Conservation (phyloP, 2,888 invertebrate species). For the Tanytarsus gracilentus region DNA sequence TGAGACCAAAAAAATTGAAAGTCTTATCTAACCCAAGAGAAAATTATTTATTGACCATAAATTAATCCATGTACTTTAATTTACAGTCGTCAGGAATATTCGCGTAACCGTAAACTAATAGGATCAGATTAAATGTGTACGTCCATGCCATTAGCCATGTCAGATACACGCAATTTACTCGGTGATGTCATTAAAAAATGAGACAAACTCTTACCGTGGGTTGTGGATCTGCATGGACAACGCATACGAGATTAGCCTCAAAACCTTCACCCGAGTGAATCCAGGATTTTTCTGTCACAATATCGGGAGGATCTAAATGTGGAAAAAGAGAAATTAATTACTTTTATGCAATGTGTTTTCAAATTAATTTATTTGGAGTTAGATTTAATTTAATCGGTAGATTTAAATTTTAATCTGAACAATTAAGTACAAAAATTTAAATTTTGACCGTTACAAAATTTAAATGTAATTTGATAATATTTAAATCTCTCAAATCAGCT, state of each 20-base stretch:
- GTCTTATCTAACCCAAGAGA: not conserved
- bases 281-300: slow-evolving; percentile 59
- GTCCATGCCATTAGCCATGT: not conserved
- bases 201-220: slow-evolving; percentile 49
- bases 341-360: too few species aligned
- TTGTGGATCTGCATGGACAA: slow-evolving; percentile 58
- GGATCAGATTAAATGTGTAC: not conserved
- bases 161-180: not conserved
- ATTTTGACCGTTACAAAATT: too few species aligned
- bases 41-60: not conserved
- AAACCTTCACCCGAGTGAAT: slow-evolving; percentile 62
- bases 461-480: too few species aligned
- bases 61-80: not conserved
- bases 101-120: not conserved
- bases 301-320: slow-evolving; percentile 56
- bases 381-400: too few species aligned
- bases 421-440: too few species aligned
- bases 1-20: not conserved
- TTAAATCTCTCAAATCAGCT: too few species aligned
- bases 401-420: too few species aligned
- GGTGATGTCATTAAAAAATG: not conserved
- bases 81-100: not conserved
- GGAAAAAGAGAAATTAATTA: slow-evolving; percentile 30
- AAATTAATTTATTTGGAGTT: too few species aligned
- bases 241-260: slow-evolving; percentile 57